Percentiles rank a stretch among this genome's conserved stretches.
phyloP scores from a whole-genome alignment of 1,140 invertebrate genomes.

The Temnothorax longispinosus region DNA sequence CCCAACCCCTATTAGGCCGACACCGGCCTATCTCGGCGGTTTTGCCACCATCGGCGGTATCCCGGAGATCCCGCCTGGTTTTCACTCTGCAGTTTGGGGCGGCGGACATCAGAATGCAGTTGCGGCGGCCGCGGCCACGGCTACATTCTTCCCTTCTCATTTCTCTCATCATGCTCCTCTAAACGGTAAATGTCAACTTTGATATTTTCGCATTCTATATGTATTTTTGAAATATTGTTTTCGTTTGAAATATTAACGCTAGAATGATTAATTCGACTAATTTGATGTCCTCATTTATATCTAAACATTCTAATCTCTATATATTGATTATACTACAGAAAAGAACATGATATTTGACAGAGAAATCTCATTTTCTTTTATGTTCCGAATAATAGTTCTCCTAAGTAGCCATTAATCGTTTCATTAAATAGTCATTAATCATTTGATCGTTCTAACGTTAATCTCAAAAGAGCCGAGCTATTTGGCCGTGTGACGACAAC shows the following conservation, averaged over 20 bases:
- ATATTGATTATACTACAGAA: not conserved
- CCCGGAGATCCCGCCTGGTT: conserved; percentile 72
- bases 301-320: not conserved
- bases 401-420: conserved; percentile 14
- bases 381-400: not conserved
- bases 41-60: conserved; percentile 79
- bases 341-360: not conserved
- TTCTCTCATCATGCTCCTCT: conserved; percentile 81
- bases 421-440: conserved; percentile 21
- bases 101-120: conserved; percentile 74
- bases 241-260: not conserved
- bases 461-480: conserved; percentile 1
- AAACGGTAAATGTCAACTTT: conserved; percentile 77
- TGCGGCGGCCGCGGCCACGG: conserved; percentile 77
- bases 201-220: not conserved
- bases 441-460: not conserved
- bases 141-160: conserved; percentile 81
- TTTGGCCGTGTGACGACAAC: conserved; percentile 61
- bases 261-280: not conserved
- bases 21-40: conserved; percentile 80
- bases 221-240: not conserved
- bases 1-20: conserved; percentile 80
- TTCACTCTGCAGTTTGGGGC: conserved; percentile 81
- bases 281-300: not conserved
- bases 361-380: not conserved